Conservation (phyloP, 1,140 invertebrate genomes). For the Nautilus pompilius region DNA sequence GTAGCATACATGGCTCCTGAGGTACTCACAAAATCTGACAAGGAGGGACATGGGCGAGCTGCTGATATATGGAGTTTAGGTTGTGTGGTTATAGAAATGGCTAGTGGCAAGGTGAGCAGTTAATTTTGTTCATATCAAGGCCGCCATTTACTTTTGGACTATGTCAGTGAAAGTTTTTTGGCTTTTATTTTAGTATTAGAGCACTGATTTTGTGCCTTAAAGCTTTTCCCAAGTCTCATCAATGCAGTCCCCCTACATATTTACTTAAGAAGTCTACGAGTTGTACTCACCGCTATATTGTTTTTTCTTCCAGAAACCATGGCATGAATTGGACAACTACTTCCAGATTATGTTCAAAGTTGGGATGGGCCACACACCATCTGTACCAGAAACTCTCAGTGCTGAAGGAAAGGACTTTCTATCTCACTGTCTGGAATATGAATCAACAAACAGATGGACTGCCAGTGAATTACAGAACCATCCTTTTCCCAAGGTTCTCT, state of each 20-base stretch:
- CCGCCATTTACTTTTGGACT: no score
- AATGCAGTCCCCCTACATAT: no score
- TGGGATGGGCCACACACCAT: slow-evolving; percentile 65
- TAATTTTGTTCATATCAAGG: no score
- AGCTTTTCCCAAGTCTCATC: no score
- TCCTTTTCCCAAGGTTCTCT: slow-evolving; percentile 76
- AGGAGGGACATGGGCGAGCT: slow-evolving; percentile 48
- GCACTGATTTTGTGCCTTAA: no score
- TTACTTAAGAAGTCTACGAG: no score
- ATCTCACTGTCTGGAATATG: slow-evolving; percentile 78
- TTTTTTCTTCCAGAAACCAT: slow-evolving; percentile 65
- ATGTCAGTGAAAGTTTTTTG: no score
- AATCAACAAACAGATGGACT: slow-evolving; percentile 80
- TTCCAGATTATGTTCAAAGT: slow-evolving; percentile 54
- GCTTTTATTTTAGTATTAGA: no score
- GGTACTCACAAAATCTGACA: slow-evolving; percentile 36
- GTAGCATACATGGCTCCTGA: slow-evolving; percentile 68
- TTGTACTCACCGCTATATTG: neutral
- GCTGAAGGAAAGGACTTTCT: slow-evolving; percentile 67
- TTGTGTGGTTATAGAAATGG: slow-evolving; percentile 99
- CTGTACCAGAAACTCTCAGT: slow-evolving; percentile 86
- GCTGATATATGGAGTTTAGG: slow-evolving; percentile 97
- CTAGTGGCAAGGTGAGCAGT: slow-evolving; percentile 77
- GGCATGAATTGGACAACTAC: slow-evolving; percentile 51
- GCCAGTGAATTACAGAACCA: slow-evolving; percentile 85